These are phyloP conservation scores for Meles meles DNA, from an alignment of 2,113 vertebrate species.

Conservation along the genomic window DNA sequence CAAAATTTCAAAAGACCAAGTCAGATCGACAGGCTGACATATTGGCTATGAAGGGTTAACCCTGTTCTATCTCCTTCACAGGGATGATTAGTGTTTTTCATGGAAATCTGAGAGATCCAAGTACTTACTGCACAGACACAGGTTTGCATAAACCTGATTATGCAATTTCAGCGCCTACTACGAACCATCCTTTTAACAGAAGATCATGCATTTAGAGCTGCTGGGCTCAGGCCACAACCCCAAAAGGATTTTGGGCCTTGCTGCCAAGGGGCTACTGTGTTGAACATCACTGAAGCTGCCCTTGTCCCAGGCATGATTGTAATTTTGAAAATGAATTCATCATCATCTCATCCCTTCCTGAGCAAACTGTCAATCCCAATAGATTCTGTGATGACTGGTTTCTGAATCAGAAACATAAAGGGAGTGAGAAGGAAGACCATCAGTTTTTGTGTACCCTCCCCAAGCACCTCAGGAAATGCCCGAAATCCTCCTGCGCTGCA, in stretches of 20 bases:
- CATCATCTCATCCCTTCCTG: not conserved
- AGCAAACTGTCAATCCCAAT: not conserved
- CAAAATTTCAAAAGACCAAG: not conserved
- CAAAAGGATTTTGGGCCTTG: not conserved
- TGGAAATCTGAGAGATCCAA: not conserved
- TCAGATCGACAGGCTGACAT: not conserved
- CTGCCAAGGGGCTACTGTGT: not conserved
- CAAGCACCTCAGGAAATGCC: not conserved
- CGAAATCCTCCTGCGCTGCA: not conserved
- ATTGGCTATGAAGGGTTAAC: not conserved
- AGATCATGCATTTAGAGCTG: not conserved
- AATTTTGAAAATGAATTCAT: conserved; percentile 44
- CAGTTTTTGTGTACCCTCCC: not conserved
- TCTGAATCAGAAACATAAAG: conserved; percentile 43
- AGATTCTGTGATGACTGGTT: conserved; percentile 56
- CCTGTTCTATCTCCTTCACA: not conserved
- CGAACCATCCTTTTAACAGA: not conserved
- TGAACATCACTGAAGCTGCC: not conserved
- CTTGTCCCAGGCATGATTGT: not conserved
- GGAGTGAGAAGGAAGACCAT: not conserved
- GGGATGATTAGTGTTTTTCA: not conserved
- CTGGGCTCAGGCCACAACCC: not conserved
- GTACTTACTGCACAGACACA: not conserved
- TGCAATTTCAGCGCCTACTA: not conserved
- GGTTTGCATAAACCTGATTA: not conserved